These are phyloP conservation scores for Onychorhynchus coronatus DNA, from an alignment of 2,113 vertebrate genomes.

Conservation along the genomic window DNA sequence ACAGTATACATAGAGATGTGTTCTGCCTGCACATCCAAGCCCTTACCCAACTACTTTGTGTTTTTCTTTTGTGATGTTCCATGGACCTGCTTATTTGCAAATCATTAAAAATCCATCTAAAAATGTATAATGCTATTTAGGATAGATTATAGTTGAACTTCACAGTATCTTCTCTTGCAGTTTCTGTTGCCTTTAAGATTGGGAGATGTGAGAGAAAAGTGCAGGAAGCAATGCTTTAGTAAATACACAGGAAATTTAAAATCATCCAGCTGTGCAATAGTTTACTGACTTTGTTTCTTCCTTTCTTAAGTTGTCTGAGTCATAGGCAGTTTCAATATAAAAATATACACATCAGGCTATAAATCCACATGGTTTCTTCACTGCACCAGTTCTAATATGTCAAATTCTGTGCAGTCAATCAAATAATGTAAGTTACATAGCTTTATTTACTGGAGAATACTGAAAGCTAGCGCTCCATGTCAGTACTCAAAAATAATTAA, in stretches of 20 bases:
- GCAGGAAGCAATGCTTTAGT: neutral
- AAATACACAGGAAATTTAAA: conserved; percentile 29
- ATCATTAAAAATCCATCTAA: neutral
- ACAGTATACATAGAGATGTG: neutral
- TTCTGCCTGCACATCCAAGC: neutral
- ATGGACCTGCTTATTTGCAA: neutral
- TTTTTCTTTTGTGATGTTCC: neutral
- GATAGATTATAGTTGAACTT: neutral
- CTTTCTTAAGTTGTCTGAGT: conserved; percentile 23
- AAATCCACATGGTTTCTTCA: neutral
- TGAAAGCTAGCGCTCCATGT: neutral
- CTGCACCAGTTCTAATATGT: neutral
- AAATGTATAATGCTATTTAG: neutral
- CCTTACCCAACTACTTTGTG: neutral
- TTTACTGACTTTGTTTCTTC: conserved; percentile 18
- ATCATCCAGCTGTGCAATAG: conserved; percentile 1
- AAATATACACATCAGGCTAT: neutral
- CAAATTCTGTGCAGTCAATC: conserved; percentile 31
- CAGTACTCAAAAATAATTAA: conserved; percentile 48
- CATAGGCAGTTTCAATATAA: neutral
- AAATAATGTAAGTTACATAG: neutral
- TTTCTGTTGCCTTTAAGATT: neutral
- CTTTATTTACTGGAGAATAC: conserved; percentile 11
- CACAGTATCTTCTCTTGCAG: neutral
- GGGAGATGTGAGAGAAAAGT: neutral